Conservation (phyloP, 2,888 invertebrate genomes). For the Buathra laborator region DNA sequence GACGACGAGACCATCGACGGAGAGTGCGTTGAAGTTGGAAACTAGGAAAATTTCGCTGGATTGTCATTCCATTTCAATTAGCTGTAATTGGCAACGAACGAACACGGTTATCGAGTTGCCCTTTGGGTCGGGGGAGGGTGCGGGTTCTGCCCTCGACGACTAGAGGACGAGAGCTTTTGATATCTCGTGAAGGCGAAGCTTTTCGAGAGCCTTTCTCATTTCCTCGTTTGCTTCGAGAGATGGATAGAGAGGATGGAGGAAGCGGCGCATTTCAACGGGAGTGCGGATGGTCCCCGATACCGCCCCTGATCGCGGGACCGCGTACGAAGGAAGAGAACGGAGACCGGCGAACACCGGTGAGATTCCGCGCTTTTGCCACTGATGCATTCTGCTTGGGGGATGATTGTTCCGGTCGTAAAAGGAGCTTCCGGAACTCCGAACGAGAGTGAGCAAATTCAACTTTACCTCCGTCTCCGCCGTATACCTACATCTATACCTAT, state of each 20-base stretch:
- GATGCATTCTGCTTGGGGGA: conserved; percentile 3
- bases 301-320: not conserved
- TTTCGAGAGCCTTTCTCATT: conserved; percentile 44
- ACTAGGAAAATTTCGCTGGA: conserved; percentile 61
- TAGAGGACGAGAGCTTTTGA: conserved; percentile 51
- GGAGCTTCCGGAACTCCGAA: not conserved
- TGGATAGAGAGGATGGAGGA: not conserved
- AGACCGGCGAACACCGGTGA: not conserved
- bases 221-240: conserved; percentile 13
- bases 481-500: not conserved
- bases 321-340: not conserved
- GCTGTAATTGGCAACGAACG: conserved; percentile 59
- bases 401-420: conserved; percentile 44
- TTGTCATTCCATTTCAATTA: conserved; percentile 70
- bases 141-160: not conserved
- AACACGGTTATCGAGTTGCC: conserved; percentile 61
- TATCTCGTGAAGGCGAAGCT: conserved; percentile 34
- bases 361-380: not conserved
- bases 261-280: conserved; percentile 6
- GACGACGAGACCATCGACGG: conserved; percentile 16
- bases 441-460: not conserved
- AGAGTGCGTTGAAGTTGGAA: conserved; percentile 53
- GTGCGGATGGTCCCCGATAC: not conserved
- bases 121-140: not conserved
- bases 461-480: not conserved